These are phyloP conservation scores for Eptesicus fuscus DNA, from an alignment of 2,113 vertebrate species.

Conservation along the genomic window DNA sequence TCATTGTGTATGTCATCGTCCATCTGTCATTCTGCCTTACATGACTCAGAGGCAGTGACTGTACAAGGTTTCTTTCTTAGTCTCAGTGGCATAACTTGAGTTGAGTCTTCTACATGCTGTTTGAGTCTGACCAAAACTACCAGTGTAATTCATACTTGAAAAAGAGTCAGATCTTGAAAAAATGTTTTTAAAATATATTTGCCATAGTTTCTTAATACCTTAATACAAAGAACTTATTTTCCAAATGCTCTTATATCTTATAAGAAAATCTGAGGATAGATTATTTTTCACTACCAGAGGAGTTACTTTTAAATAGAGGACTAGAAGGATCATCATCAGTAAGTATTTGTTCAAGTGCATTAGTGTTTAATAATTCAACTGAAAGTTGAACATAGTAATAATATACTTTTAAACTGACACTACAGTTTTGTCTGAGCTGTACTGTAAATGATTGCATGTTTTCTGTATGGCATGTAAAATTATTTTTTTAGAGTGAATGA, in stretches of 20 bases:
- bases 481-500: neutral
- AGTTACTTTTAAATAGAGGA: neutral
- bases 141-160: neutral
- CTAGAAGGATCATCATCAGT: neutral
- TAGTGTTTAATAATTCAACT: neutral
- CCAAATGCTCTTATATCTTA: neutral
- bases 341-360: neutral
- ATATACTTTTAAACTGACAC: neutral
- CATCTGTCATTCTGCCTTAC: slow-evolving; percentile 37
- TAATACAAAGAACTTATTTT: neutral
- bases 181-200: neutral
- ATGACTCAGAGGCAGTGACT: slow-evolving; percentile 18
- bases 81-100: slow-evolving; percentile 14
- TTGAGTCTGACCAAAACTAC: neutral
- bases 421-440: neutral
- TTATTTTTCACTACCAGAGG: neutral
- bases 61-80: neutral
- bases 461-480: neutral
- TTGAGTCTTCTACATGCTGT: neutral
- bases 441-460: neutral
- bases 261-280: neutral
- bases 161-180: neutral
- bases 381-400: neutral
- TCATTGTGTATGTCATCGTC: neutral
- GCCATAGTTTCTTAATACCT: neutral